A percentile compares a stretch with the other conserved stretches of the same genome.
Evolutionary conservation across 23 tunicate genomes (phyloP).

Genomic region (Diplosoma virens): DNA sequence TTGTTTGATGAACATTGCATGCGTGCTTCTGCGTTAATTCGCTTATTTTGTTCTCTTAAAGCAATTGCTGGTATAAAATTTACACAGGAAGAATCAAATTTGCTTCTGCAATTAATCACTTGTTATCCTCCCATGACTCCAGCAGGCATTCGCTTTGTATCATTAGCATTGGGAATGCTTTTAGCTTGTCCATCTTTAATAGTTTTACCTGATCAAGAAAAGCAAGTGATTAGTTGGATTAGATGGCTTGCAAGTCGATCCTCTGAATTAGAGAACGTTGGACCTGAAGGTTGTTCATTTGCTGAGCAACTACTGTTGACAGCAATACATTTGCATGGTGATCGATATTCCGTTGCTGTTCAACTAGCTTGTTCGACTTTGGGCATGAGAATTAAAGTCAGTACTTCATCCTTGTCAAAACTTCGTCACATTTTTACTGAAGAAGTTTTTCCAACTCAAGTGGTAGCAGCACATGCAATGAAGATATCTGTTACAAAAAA

Average conservation of each 20-base stretch:
- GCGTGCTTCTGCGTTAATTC: conserved; percentile 67
- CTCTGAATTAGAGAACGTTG: conserved; percentile 67
- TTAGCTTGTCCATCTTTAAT: conserved; percentile 75
- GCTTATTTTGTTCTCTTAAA: conserved; percentile 78
- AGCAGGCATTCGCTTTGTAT: conserved; percentile 76
- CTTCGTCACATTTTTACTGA: conserved; percentile 82
- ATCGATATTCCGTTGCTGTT: conserved; percentile 60
- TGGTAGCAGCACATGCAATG: conserved; percentile 80
- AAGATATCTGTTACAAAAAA: conserved; percentile 77
- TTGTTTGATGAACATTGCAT: conserved; percentile 72
- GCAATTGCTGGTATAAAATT: conserved; percentile 75
- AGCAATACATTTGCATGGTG: conserved; percentile 85
- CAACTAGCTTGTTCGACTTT: conserved; percentile 74
- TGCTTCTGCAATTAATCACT: conserved; percentile 65
- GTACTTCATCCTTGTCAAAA: conserved; percentile 47
- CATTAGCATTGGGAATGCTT: conserved; percentile 81
- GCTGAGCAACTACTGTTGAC: conserved; percentile 84
- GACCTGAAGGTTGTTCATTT: conserved; percentile 81
- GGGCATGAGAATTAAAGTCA: conserved; percentile 84
- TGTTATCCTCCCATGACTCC: conserved; percentile 92
- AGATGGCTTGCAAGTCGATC: conserved; percentile 86
- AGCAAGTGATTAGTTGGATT: conserved; percentile 67
- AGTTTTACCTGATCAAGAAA: conserved; percentile 47
- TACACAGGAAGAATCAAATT: conserved; percentile 64
- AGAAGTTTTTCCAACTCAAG: conserved; percentile 89